Percentiles rank a stretch among this genome's conserved stretches.
Conservation (phyloP, 2,113 vertebrate species). For the Rhipidura dahli region DNA sequence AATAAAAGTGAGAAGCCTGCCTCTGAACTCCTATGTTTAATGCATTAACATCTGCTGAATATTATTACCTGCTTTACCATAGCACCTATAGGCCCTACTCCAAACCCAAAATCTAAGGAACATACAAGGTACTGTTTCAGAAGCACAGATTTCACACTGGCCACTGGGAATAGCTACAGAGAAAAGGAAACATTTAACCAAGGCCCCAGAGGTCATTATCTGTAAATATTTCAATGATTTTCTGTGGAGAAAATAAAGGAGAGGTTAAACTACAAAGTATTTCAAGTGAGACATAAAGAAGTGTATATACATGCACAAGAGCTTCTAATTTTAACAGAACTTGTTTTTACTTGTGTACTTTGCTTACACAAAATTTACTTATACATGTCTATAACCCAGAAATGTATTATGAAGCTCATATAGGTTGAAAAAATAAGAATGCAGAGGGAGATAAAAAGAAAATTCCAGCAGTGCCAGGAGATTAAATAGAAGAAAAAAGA, state of each 20-base stretch:
- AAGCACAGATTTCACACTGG: neutral
- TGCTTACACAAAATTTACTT: neutral
- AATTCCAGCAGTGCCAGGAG: neutral
- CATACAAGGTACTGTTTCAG: neutral
- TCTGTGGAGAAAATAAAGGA: neutral
- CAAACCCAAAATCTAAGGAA: neutral
- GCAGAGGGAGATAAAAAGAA: neutral
- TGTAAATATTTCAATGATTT: neutral
- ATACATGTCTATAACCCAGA: neutral
- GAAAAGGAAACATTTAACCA: neutral
- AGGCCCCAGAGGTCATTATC: neutral
- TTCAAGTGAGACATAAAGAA: neutral
- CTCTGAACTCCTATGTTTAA: constrained; percentile 1
- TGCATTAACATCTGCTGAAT: constrained; percentile 9
- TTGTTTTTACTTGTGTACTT: neutral
- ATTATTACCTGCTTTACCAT: neutral
- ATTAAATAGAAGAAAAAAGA: neutral
- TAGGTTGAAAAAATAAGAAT: neutral
- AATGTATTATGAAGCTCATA: neutral
- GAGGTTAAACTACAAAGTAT: neutral
- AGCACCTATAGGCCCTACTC: neutral
- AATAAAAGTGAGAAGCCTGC: constrained; percentile 1
- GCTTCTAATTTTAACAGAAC: neutral
- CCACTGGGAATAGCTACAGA: neutral
- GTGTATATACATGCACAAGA: neutral